Percentiles rank a stretch among this genome's conserved stretches.
Evolutionary conservation across 2,888 invertebrate genomes (phyloP).

Genomic region (Acrocera orbiculus): DNA sequence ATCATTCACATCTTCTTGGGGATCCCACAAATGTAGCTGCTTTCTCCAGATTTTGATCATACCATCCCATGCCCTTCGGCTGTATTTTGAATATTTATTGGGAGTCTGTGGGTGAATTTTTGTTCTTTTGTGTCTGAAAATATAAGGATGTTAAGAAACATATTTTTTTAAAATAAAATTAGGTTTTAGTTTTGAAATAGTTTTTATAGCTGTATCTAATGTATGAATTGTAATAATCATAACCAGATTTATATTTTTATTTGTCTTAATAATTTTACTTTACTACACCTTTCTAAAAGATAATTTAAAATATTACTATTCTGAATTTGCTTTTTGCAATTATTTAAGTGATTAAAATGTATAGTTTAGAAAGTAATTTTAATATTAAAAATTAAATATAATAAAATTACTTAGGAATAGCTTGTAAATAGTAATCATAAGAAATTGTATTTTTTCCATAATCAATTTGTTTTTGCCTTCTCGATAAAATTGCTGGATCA

Average conservation of each 20-base stretch:
- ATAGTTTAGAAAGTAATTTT: too few relatives aligned
- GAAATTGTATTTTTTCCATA: slow-evolving; percentile 87
- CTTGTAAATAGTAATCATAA: slow-evolving; percentile 54
- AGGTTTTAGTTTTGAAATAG: too few relatives aligned
- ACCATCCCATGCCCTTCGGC: slow-evolving; percentile 84
- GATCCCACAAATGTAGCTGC: slow-evolving; percentile 65
- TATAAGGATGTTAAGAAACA: too few relatives aligned
- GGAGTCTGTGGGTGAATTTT: slow-evolving; percentile 76
- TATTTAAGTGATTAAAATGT: too few relatives aligned
- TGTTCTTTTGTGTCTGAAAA: slow-evolving; percentile 40
- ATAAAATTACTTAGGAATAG: slow-evolving; percentile 48
- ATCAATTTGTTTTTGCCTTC: slow-evolving; percentile 85
- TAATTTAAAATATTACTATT: too few relatives aligned
- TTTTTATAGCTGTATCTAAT: too few relatives aligned
- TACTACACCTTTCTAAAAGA: too few relatives aligned
- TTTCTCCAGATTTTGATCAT: slow-evolving; percentile 75
- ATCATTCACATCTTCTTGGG: slow-evolving; percentile 22
- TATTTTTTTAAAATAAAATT: too few relatives aligned
- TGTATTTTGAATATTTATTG: slow-evolving; percentile 70
- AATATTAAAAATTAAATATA: not conserved
- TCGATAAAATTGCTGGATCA: slow-evolving; percentile 48
- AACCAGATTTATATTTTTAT: too few relatives aligned
- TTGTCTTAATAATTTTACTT: too few relatives aligned
- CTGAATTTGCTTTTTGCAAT: too few relatives aligned
- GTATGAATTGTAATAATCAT: too few relatives aligned